A percentile compares a stretch with the other conserved stretches of the same genome.
Evolutionary conservation across 2,888 invertebrate species (phyloP).

Genomic region (Lithodes maja): DNA sequence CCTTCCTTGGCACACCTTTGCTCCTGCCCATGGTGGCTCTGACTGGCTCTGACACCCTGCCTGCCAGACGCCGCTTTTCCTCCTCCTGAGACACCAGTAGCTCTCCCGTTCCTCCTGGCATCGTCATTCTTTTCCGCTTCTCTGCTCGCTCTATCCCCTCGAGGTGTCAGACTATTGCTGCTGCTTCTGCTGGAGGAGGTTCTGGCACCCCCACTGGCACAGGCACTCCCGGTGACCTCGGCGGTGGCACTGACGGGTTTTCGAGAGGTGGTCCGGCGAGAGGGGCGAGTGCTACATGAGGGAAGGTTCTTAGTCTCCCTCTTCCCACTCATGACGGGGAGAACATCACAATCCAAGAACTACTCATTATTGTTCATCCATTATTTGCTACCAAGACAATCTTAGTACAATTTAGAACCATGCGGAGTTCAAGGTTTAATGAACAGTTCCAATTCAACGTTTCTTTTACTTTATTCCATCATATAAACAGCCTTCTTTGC

Average conservation of each 20-base stretch:
- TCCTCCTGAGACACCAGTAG: not conserved
- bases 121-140: not conserved
- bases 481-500: too few species aligned
- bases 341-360: not conserved
- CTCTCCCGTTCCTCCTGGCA: not conserved
- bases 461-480: too few species aligned
- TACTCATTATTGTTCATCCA: too few species aligned
- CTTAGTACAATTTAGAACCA: too few species aligned
- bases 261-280: not conserved
- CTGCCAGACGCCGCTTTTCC: not conserved
- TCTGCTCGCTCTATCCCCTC: not conserved
- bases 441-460: too few species aligned
- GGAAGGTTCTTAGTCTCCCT: not conserved
- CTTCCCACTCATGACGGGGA: conserved; percentile 5
- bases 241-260: not conserved
- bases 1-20: not conserved
- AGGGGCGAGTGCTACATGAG: not conserved
- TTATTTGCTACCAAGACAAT: too few species aligned
- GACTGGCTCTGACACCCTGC: not conserved
- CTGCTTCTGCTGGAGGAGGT: not conserved
- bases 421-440: too few species aligned
- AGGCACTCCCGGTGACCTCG: not conserved
- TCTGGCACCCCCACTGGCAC: not conserved
- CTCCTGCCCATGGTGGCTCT: not conserved
- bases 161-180: not conserved